phyloP scores from a whole-genome alignment of 2,113 vertebrate species.

The Dendropsophus ebraccatus region DNA sequence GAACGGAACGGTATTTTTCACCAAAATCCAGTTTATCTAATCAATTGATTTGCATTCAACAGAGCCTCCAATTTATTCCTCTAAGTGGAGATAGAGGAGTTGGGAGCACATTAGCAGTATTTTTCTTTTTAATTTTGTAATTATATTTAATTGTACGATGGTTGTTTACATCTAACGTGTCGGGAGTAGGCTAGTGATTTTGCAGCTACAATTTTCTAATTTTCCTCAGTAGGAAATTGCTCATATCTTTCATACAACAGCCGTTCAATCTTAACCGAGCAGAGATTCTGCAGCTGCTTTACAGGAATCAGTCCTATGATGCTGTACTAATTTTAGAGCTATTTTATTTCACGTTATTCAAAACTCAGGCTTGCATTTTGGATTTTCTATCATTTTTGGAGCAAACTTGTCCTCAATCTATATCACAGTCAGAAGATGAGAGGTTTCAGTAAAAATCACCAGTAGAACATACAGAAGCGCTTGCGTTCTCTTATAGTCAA shows the following conservation, averaged over 20 bases:
- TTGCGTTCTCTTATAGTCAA: no score
- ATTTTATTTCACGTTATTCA: background rate
- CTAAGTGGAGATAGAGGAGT: background rate
- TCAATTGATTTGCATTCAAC: background rate
- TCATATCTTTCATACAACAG: slow-evolving; percentile 11
- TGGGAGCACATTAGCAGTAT: background rate
- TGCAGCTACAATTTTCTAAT: slow-evolving; percentile 17
- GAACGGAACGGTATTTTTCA: background rate
- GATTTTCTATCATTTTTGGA: background rate
- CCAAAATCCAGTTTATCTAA: background rate
- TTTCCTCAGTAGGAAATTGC: slow-evolving; percentile 13
- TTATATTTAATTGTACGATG: background rate
- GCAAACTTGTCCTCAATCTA: background rate
- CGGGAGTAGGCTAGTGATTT: slow-evolving; percentile 7
- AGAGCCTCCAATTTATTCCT: background rate
- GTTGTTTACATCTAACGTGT: slow-evolving; percentile 4
- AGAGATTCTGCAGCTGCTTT: slow-evolving; percentile 21
- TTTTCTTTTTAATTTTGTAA: background rate
- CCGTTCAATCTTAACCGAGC: background rate
- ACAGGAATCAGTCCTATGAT: background rate
- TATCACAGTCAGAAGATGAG: no score
- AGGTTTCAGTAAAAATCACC: no score
- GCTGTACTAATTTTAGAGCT: background rate
- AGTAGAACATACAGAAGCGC: no score
- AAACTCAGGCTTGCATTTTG: background rate